These are phyloP conservation scores for Achroia grisella DNA, from an alignment of 1,140 invertebrate genomes.

Conservation along the genomic window DNA sequence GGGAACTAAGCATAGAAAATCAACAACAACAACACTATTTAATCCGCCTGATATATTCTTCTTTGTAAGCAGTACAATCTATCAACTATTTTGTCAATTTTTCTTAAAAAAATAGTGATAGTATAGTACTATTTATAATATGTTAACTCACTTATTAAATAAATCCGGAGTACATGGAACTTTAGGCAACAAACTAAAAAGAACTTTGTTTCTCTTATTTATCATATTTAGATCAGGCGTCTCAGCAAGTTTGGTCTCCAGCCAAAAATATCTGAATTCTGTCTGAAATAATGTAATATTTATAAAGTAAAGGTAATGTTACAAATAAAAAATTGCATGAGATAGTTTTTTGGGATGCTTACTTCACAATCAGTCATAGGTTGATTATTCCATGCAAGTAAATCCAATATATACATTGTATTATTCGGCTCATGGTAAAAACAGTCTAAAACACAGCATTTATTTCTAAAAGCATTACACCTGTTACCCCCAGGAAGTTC, in stretches of 20 bases:
- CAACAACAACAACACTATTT: no score
- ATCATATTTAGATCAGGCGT: conserved; percentile 55
- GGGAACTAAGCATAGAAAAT: no score
- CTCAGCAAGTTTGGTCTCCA: conserved; percentile 80
- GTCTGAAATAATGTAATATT: conserved; percentile 72
- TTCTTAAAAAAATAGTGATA: no score
- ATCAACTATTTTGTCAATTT: no score
- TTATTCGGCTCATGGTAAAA: conserved; percentile 79
- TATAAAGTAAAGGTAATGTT: neutral
- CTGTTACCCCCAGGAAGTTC: conserved; percentile 84
- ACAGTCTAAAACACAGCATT: conserved; percentile 83
- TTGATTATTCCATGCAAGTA: conserved; percentile 87
- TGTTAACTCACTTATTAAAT: conserved; percentile 43
- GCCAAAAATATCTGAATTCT: conserved; percentile 86
- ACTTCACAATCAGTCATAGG: conserved; percentile 87
- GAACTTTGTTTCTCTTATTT: conserved; percentile 67
- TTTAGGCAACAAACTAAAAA: conserved; percentile 44
- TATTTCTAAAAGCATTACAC: conserved; percentile 23
- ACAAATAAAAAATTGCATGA: neutral
- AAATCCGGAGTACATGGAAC: conserved; percentile 32
- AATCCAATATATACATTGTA: conserved; percentile 86
- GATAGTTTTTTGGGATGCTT: no score
- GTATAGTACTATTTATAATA: conserved; percentile 5
- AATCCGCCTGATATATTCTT: no score
- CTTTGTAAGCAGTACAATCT: no score